Evolutionary conservation across 2,888 invertebrate genomes (phyloP).

Genomic region (Calameuta filiformis): DNA sequence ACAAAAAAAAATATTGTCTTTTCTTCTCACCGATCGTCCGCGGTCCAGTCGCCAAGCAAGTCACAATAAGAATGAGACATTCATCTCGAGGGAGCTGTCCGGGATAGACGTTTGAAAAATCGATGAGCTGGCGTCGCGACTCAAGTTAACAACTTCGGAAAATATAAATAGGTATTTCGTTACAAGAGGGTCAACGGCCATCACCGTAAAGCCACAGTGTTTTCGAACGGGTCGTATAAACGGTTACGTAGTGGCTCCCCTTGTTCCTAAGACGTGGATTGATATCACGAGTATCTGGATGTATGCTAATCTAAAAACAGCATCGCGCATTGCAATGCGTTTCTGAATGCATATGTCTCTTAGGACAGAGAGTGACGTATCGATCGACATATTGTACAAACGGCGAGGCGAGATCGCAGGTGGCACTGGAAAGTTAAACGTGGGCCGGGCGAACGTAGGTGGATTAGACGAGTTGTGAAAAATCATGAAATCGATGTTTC

Average conservation of each 20-base stretch:
- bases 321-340: background rate
- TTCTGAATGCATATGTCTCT: background rate
- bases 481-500: conserved; percentile 35
- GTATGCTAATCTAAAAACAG: background rate
- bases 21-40: no score
- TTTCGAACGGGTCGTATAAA: background rate
- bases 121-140: background rate
- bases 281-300: background rate
- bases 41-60: background rate
- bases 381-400: conserved; percentile 17
- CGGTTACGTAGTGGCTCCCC: background rate
- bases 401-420: conserved; percentile 27
- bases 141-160: background rate
- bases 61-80: background rate
- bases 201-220: background rate
- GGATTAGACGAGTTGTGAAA: conserved; percentile 18
- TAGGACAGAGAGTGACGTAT: background rate
- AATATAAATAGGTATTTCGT: background rate
- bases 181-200: background rate
- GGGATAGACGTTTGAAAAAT: background rate
- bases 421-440: conserved; percentile 31
- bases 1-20: background rate
- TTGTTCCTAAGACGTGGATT: background rate
- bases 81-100: background rate
- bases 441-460: conserved; percentile 41